A percentile compares a stretch with the other conserved stretches of the same genome.
phyloP scores from a whole-genome alignment of 2,113 vertebrate genomes.

The Irena cyanogastra region DNA sequence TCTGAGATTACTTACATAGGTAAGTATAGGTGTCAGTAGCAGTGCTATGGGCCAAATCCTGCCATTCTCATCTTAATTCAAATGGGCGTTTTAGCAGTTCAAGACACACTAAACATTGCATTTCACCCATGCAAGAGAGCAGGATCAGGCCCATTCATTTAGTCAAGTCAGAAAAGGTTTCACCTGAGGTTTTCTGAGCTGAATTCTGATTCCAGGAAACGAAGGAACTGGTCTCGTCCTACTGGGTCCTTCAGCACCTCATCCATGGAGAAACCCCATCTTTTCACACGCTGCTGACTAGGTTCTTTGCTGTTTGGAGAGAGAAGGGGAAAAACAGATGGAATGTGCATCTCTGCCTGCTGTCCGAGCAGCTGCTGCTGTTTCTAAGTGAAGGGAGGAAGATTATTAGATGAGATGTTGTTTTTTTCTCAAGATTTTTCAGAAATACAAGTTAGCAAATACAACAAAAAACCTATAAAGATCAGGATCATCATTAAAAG shows the following conservation, averaged over 20 bases:
- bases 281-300: slow-evolving; percentile 90
- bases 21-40: neutral
- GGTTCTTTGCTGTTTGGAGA: slow-evolving; percentile 85
- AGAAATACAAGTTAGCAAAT: neutral
- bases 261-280: slow-evolving; percentile 92
- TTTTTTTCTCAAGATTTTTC: neutral
- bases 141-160: neutral
- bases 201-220: slow-evolving; percentile 96
- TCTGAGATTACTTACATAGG: neutral
- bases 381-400: slow-evolving; percentile 1
- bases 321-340: slow-evolving; percentile 32
- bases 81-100: neutral
- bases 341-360: slow-evolving; percentile 22
- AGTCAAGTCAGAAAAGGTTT: slow-evolving; percentile 11
- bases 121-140: neutral
- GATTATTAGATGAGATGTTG: neutral
- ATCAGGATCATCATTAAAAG: neutral
- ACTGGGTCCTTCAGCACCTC: slow-evolving; percentile 90
- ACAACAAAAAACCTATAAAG: neutral
- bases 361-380: neutral
- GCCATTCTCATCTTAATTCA: neutral
- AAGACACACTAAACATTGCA: neutral
- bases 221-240: slow-evolving; percentile 89
- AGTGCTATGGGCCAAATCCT: neutral
- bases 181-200: slow-evolving; percentile 96